Percentiles rank a stretch among this genome's conserved stretches.
Evolutionary conservation across 2,113 vertebrate species (phyloP).

Genomic region (Catharus bicknelli): DNA sequence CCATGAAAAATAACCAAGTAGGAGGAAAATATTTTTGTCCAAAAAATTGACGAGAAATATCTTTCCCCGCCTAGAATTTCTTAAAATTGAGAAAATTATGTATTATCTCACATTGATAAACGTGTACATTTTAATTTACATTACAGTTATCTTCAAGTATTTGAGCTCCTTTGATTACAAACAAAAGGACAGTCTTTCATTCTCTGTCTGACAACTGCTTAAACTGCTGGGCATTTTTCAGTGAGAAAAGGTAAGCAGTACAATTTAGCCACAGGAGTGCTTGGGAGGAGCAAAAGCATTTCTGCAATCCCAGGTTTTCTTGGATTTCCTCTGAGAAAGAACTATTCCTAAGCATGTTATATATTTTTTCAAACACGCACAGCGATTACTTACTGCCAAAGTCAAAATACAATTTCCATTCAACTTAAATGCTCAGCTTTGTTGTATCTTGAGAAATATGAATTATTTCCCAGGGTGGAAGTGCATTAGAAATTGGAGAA

Average conservation of each 20-base stretch:
- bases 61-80: rapidly evolving
- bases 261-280: background rate
- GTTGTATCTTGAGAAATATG: background rate
- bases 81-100: background rate
- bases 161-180: background rate
- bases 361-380: background rate
- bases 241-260: background rate
- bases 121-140: background rate
- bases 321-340: background rate
- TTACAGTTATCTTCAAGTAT: background rate
- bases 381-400: background rate
- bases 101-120: background rate
- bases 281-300: background rate
- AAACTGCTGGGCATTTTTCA: background rate
- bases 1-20: background rate
- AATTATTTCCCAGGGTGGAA: background rate
- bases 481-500: background rate
- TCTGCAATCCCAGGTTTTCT: background rate
- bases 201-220: background rate
- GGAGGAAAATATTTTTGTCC: background rate
- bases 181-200: background rate
- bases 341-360: background rate
- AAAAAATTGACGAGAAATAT: background rate
- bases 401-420: background rate
- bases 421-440: background rate